Percentiles rank a stretch among this genome's conserved stretches.
These are phyloP conservation scores for Heteromormyrus szaboi DNA, from an alignment of 2,797 vertebrate genomes.

Conservation along the genomic window DNA sequence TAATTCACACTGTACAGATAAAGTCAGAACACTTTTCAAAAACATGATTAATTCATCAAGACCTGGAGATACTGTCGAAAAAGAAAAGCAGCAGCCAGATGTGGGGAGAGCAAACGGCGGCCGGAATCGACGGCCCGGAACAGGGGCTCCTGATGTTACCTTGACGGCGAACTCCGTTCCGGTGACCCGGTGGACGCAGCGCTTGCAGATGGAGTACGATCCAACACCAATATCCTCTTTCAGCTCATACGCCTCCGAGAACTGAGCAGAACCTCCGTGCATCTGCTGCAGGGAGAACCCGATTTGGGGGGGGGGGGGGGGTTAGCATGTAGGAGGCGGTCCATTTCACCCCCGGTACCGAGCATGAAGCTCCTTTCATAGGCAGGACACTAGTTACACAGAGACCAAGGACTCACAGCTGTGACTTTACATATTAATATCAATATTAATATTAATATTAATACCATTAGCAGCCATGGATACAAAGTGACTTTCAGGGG, in stretches of 20 bases:
- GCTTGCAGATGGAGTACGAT: constrained; percentile 94
- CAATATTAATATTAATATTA: not conserved
- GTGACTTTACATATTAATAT: not conserved
- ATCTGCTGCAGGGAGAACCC: constrained; percentile 58
- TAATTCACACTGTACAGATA: not conserved
- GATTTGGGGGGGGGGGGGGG: not conserved
- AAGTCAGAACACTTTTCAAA: not conserved
- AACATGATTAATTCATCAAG: not conserved
- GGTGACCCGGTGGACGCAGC: constrained; percentile 79
- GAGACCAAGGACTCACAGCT: not conserved
- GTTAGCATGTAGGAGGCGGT: not conserved
- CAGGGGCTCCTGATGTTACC: constrained; percentile 59
- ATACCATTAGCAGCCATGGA: not conserved
- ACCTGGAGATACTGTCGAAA: not conserved
- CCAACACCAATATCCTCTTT: constrained; percentile 96
- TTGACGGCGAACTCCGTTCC: constrained; percentile 94
- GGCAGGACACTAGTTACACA: not conserved
- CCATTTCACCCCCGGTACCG: not conserved
- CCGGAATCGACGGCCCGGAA: not conserved
- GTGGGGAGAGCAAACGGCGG: not conserved
- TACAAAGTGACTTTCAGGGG: not conserved
- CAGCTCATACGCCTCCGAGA: constrained; percentile 84
- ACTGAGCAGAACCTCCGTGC: constrained; percentile 77
- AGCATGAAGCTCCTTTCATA: not conserved
- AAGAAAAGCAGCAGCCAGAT: not conserved